These are phyloP conservation scores for Pelosia muscerda DNA, from an alignment of 2,888 invertebrate genomes.

Conservation along the genomic window DNA sequence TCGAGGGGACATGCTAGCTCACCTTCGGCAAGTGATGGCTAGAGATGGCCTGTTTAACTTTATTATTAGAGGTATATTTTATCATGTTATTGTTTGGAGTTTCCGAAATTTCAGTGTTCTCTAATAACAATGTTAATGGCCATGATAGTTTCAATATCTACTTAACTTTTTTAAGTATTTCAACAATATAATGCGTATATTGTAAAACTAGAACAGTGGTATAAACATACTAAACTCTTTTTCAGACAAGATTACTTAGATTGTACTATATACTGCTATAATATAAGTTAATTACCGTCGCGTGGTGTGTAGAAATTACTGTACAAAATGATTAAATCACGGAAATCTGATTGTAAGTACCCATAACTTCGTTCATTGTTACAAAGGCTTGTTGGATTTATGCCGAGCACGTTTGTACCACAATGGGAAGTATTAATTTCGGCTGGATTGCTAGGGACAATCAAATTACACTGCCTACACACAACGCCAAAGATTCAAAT, in stretches of 20 bases:
- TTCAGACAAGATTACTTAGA: background rate
- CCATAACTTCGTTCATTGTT: background rate
- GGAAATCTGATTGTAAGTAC: background rate
- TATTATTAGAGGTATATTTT: no score
- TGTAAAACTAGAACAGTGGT: no score
- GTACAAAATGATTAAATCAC: background rate
- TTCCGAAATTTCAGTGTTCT: no score
- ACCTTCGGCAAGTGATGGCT: no score
- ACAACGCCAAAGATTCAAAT: background rate
- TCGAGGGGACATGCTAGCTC: no score
- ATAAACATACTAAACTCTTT: background rate
- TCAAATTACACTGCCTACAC: background rate
- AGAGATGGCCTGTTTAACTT: no score
- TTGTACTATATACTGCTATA: background rate
- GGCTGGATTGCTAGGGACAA: background rate
- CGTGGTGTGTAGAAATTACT: background rate
- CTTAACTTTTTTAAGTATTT: no score
- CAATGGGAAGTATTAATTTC: constrained; percentile 1
- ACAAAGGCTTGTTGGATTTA: background rate
- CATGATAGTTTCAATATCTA: no score
- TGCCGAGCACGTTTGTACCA: background rate
- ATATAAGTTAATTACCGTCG: background rate
- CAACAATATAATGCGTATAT: background rate
- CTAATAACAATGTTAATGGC: no score
- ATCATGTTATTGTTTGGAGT: no score